These are phyloP conservation scores for Choloepus hoffmanni DNA, from an alignment of 2,113 vertebrate species.

Conservation along the genomic window DNA sequence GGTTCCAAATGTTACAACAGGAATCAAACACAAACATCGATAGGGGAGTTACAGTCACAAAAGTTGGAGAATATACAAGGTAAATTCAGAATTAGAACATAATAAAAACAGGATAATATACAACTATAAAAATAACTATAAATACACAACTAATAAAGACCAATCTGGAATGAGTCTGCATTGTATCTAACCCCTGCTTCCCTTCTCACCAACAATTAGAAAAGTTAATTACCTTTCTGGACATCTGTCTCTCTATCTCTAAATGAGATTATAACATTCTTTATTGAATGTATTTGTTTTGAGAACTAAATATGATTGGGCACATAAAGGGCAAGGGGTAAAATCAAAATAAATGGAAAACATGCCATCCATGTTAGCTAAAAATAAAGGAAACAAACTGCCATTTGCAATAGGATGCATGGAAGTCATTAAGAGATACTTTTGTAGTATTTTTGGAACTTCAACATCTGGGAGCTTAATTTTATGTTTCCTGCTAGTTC, in stretches of 20 bases:
- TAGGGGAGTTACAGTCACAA: background rate
- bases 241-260: background rate
- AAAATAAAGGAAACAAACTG: background rate
- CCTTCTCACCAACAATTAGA: background rate
- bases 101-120: background rate
- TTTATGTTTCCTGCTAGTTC: background rate
- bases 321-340: background rate
- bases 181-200: background rate
- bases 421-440: background rate
- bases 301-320: background rate
- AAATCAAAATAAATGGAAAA: background rate
- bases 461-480: background rate
- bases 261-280: slow-evolving; percentile 3
- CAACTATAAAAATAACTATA: background rate
- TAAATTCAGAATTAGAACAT: background rate
- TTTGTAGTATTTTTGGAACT: background rate
- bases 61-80: background rate
- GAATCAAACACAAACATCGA: background rate
- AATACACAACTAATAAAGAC: background rate
- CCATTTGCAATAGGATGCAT: background rate
- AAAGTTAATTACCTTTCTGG: background rate
- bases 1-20: background rate
- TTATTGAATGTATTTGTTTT: background rate
- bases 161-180: background rate
- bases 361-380: background rate